A percentile compares a stretch with the other conserved stretches of the same genome.
These are phyloP conservation scores for Anguilla marmorata DNA, from an alignment of 2,797 vertebrate genomes.

Conservation along the genomic window DNA sequence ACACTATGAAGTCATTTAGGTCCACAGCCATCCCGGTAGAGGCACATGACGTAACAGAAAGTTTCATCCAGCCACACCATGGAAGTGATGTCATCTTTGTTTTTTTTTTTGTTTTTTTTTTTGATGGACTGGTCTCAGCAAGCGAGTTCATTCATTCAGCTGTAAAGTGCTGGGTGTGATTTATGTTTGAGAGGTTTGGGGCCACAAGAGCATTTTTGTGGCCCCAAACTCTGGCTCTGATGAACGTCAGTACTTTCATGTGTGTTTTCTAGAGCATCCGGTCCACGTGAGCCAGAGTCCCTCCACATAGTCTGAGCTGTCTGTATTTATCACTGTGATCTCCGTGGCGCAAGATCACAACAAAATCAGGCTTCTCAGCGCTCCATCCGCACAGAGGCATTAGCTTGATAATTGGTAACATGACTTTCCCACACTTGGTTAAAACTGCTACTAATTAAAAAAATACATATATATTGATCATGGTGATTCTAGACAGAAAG, in stretches of 20 bases:
- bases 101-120: too few species aligned
- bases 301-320: background rate
- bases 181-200: too few species aligned
- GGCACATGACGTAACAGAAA: too few species aligned
- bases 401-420: conserved; percentile 42
- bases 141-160: too few species aligned
- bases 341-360: background rate
- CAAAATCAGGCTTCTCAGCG: conserved; percentile 25
- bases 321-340: conserved; percentile 10
- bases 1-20: too few species aligned
- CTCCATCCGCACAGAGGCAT: conserved; percentile 34
- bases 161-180: too few species aligned
- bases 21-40: too few species aligned
- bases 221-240: background rate
- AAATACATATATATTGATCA: conserved; percentile 41
- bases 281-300: background rate
- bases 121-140: too few species aligned
- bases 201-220: too few species aligned
- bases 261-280: background rate
- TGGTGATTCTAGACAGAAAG: conserved; percentile 25
- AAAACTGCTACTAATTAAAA: conserved; percentile 47
- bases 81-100: too few species aligned
- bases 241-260: background rate
- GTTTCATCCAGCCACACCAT: too few species aligned
- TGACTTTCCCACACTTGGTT: conserved; percentile 45